Percentiles rank a stretch among this genome's conserved stretches.
Evolutionary conservation across 1,140 invertebrate species (phyloP).

Genomic region (Sitophilus oryzae): DNA sequence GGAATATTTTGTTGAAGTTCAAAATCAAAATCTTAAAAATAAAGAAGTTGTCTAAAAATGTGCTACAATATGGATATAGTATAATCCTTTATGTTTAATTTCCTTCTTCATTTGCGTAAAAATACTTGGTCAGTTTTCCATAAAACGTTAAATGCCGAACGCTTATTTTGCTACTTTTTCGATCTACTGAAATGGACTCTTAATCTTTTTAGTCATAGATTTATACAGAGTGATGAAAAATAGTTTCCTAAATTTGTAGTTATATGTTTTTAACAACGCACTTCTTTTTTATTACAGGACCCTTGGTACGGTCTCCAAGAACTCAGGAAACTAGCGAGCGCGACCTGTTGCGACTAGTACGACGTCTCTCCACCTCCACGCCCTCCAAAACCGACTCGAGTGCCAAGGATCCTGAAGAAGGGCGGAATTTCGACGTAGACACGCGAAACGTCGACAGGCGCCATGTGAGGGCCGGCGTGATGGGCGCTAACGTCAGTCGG

Average conservation of each 20-base stretch:
- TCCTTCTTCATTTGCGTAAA: no score
- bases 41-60: no score
- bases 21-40: no score
- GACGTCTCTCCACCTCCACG: conserved; percentile 23
- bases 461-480: conserved; percentile 41
- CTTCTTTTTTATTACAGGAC: conserved; percentile 20
- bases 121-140: no score
- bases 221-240: no score
- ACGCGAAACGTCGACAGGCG: conserved; percentile 1
- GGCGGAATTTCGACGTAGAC: not conserved
- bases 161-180: no score
- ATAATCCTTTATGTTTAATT: no score
- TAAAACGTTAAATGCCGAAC: no score
- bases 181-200: no score
- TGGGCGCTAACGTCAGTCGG: conserved; percentile 70
- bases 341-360: conserved; percentile 30
- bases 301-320: conserved; percentile 17
- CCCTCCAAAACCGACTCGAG: not conserved
- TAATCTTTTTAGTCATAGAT: no score
- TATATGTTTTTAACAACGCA: not conserved
- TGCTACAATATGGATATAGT: no score
- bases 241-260: not conserved
- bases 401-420: not conserved
- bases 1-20: no score
- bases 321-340: conserved; percentile 16